These are phyloP conservation scores for Junonia oenone DNA, from an alignment of 2,888 invertebrate species.

Conservation along the genomic window DNA sequence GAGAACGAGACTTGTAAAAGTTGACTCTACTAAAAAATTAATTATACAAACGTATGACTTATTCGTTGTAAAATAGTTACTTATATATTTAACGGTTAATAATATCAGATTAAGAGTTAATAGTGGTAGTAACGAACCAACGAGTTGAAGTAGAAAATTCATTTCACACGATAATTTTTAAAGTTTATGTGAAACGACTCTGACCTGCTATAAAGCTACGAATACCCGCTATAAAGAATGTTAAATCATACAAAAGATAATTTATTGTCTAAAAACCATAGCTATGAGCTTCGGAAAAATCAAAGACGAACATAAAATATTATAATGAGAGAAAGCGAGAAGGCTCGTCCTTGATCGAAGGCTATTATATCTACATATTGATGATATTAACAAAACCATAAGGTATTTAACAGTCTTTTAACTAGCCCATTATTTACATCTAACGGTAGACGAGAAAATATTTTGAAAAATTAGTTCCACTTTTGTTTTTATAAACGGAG, in stretches of 20 bases:
- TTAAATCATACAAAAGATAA: background rate
- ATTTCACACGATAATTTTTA: background rate
- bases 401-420: background rate
- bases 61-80: background rate
- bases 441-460: background rate
- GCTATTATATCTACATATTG: conserved; percentile 21
- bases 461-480: background rate
- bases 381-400: conserved; percentile 13
- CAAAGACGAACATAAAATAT: conserved; percentile 30
- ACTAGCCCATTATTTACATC: background rate
- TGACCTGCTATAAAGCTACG: background rate
- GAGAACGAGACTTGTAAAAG: background rate
- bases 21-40: background rate
- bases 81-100: too few species aligned
- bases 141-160: background rate
- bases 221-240: background rate
- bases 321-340: conserved; percentile 36
- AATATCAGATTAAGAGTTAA: too few species aligned
- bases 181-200: background rate
- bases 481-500: background rate
- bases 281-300: conserved; percentile 23
- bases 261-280: conserved; percentile 3
- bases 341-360: conserved; percentile 31
- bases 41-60: background rate
- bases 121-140: background rate